Conservation (phyloP, 2,888 invertebrate species). For the Elmis aenea region DNA sequence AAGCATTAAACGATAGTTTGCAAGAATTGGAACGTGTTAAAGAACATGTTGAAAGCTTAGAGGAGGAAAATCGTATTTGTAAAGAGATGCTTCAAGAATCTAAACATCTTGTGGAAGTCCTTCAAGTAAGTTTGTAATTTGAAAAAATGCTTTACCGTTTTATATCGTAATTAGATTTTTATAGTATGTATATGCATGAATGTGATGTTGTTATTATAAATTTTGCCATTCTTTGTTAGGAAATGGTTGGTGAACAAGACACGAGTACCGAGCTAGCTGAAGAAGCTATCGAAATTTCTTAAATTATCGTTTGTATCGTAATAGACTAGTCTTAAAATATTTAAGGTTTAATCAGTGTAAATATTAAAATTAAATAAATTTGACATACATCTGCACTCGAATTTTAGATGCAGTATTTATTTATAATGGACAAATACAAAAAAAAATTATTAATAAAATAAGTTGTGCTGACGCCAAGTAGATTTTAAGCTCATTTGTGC, state of each 20-base stretch:
- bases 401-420: too few relatives aligned
- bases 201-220: conserved; percentile 2
- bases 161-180: neutral
- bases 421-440: too few relatives aligned
- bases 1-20: conserved; percentile 66
- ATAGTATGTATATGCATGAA: too few relatives aligned
- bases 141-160: neutral
- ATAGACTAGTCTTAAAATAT: too few relatives aligned
- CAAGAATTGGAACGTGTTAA: conserved; percentile 63
- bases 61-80: conserved; percentile 61
- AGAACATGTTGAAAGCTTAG: conserved; percentile 44
- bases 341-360: too few relatives aligned
- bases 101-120: conserved; percentile 66
- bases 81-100: conserved; percentile 73
- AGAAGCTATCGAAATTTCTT: conserved; percentile 18
- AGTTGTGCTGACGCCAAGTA: too few relatives aligned
- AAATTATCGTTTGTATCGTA: too few relatives aligned
- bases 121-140: conserved; percentile 54
- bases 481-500: too few relatives aligned
- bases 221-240: conserved; percentile 48
- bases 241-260: conserved; percentile 58
- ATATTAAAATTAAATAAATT: too few relatives aligned
- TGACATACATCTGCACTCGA: too few relatives aligned
- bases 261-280: conserved; percentile 38
- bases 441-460: too few relatives aligned